phyloP scores from a whole-genome alignment of 2,888 invertebrate genomes.

The Anticlea derivata region DNA sequence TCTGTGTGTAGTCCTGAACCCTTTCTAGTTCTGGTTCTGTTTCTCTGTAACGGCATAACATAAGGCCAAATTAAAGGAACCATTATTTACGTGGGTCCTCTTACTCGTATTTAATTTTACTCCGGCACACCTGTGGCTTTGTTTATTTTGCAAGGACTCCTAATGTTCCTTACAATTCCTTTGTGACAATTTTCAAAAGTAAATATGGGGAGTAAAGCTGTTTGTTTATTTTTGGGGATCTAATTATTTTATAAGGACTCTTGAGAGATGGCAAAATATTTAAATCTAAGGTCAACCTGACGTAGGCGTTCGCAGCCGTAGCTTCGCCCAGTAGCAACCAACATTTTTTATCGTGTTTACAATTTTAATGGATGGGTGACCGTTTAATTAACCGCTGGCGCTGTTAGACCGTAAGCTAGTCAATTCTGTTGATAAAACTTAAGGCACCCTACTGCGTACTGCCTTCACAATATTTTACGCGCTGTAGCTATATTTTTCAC shows the following conservation, averaged over 20 bases:
- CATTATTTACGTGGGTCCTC: conserved; percentile 63
- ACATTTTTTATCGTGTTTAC: too few relatives aligned
- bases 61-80: conserved; percentile 29
- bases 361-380: too few relatives aligned
- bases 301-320: too few relatives aligned
- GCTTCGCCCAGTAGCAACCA: too few relatives aligned
- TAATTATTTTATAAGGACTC: background rate
- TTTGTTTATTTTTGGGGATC: conserved; percentile 9
- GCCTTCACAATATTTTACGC: too few relatives aligned
- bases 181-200: conserved; percentile 18
- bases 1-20: too few relatives aligned
- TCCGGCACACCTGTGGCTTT: conserved; percentile 69
- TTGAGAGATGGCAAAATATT: background rate
- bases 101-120: conserved; percentile 63
- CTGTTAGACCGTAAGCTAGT: too few relatives aligned
- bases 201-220: conserved; percentile 1
- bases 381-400: too few relatives aligned
- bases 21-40: background rate
- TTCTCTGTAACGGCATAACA: background rate
- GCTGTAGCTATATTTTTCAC: background rate
- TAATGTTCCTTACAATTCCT: conserved; percentile 43
- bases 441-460: too few relatives aligned
- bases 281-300: too few relatives aligned
- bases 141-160: conserved; percentile 63
- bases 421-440: too few relatives aligned